Evolutionary conservation across 2,797 vertebrate species (phyloP), one percentile per base, ranked within the genome.

Genomic region (Smutsia gigantea): DNA sequence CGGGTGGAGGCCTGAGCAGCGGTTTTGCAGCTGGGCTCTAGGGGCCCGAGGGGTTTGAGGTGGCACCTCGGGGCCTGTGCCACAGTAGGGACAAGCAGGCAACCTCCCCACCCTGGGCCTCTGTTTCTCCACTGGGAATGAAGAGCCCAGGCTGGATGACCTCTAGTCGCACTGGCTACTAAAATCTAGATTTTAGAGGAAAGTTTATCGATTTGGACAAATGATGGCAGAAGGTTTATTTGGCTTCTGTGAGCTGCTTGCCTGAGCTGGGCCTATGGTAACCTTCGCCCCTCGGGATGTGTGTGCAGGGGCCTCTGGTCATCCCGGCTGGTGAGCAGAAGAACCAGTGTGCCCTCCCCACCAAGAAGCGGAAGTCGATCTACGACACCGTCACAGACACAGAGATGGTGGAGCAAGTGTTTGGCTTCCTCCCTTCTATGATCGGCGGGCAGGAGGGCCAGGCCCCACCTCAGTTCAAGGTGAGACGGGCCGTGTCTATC

Each of bases 381-480:
- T 87, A 98, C 0, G 98, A 99, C 34, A 75, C 98, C 6, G 96
- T 99, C 96, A 99, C 98, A 0, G 99, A 99, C 82, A 98, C 99
- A 37, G 99, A 99, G 97, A 99, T 99, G 99, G 99, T 99, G 97
- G 99, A 99, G 97, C 98, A 97, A 97, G 99, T 99, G 96, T 99
- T 99, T 86, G 99, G 99, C 23, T 99, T 99, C 98, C 98, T 99
- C 93, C 99, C 99, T 37, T 86, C 74, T 18, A 82, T 99, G 93
- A 98, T 99, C 0, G 99, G 98, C 71, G 99, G 99, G 8, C 99
- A 99, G 96, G 99, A 99, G 93, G 99, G 99, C 23, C 98, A 99
- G 63, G 99, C 99, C 31, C 99, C 99, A 17, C 93, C 94, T 0
- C 98, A 98, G 91, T 99, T 99, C 29, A 99, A 99, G 99, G 99